phyloP scores from a whole-genome alignment of 2,888 invertebrate genomes.

The Oscheius onirici region DNA sequence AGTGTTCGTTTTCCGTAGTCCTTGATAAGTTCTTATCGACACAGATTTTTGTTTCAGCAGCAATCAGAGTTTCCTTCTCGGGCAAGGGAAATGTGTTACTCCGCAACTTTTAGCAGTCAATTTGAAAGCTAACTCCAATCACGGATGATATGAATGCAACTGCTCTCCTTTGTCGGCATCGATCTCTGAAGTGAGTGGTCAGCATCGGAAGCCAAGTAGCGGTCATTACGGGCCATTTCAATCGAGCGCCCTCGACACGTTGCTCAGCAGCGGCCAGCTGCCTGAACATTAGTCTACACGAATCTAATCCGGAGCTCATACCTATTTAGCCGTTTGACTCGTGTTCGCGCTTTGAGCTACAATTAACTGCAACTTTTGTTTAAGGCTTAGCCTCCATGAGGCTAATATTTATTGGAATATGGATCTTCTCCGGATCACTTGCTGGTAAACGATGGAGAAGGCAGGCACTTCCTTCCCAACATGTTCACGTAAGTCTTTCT shows the following conservation, averaged over 20 bases:
- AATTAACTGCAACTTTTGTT: background rate
- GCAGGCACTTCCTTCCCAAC: conserved; percentile 44
- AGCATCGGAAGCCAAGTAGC: conserved; percentile 30
- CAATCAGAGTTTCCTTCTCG: too few relatives aligned
- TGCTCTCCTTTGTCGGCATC: too few relatives aligned
- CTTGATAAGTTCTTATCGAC: too few relatives aligned
- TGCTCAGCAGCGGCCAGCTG: conserved; percentile 33
- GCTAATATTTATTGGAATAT: background rate
- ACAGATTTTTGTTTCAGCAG: too few relatives aligned
- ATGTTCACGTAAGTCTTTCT: conserved; percentile 35
- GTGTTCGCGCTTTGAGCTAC: background rate
- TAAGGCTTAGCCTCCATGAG: conserved; percentile 22
- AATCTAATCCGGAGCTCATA: conserved; percentile 13
- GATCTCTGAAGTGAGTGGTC: conserved; percentile 13
- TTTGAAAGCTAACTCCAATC: too few relatives aligned
- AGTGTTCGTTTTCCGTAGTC: too few relatives aligned
- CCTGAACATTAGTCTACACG: conserved; percentile 24
- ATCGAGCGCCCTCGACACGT: conserved; percentile 27
- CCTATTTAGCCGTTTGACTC: conserved; percentile 7
- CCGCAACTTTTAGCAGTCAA: too few relatives aligned
- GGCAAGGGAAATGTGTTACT: too few relatives aligned
- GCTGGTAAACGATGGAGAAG: conserved; percentile 29
- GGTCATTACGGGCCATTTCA: conserved; percentile 30
- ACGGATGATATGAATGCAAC: too few relatives aligned
- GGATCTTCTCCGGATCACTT: too few relatives aligned